Percentiles rank a stretch among this genome's conserved stretches.
Evolutionary conservation across 2,113 vertebrate genomes (phyloP).

Genomic region (Penelope pileata): DNA sequence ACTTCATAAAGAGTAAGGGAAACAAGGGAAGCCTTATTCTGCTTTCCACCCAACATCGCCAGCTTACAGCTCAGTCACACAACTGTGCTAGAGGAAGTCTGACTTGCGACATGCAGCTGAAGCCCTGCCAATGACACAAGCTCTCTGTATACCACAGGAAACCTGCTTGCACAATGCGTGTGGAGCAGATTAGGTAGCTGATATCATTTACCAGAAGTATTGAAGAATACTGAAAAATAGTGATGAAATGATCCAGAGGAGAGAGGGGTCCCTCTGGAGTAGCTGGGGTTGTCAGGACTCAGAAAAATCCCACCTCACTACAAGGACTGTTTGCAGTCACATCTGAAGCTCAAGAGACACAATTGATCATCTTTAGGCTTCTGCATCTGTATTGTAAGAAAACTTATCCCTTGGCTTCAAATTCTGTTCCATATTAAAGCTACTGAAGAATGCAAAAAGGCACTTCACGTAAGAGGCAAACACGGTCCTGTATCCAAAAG

Average conservation of each 20-base stretch:
- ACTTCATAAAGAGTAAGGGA: slow-evolving; percentile 40
- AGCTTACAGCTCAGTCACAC: slow-evolving; percentile 24
- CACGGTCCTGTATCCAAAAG: neutral
- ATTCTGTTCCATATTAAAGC: neutral
- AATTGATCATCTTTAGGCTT: neutral
- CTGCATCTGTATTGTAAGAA: neutral
- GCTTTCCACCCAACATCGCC: neutral
- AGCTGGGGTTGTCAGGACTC: neutral
- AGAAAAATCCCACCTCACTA: neutral
- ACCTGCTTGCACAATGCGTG: neutral
- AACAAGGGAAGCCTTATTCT: slow-evolving; percentile 65
- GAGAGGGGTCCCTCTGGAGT: neutral
- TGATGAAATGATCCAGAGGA: neutral
- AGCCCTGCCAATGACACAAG: slow-evolving; percentile 16
- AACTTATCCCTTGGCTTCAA: neutral
- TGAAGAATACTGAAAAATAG: neutral
- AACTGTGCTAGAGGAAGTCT: slow-evolving; percentile 32
- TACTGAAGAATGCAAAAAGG: neutral
- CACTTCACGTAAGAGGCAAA: neutral
- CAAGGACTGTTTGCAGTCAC: neutral
- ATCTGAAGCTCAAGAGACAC: neutral
- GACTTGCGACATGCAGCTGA: neutral
- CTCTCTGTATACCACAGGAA: neutral
- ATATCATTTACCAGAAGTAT: slow-evolving; percentile 17
- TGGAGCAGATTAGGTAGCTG: neutral